Base-by-base conservation (phyloP, 2,113 vertebrate genomes). In the Perognathus longimembris region DNA sequence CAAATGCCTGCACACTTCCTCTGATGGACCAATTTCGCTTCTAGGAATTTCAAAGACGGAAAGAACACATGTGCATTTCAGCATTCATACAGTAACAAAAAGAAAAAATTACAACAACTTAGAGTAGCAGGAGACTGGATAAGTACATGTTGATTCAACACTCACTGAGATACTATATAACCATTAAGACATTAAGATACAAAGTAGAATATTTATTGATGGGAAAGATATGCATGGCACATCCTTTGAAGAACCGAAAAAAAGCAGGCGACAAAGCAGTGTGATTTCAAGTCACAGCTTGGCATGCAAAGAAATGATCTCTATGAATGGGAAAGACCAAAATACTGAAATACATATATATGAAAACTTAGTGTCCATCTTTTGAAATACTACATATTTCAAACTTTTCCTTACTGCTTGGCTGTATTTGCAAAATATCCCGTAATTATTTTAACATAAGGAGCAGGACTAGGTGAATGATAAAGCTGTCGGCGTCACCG, bases 1-100 rank as follows among this genome's bases (percentile, higher is more conserved):
- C 86, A 90, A 95, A 90, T 0, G 36, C 86, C 94, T 70, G 76
- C 69, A 64, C n/a, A 86, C 67, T 87, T 94, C 57, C 80, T 95
- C 84, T 96, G 89, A 91, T 74, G 85, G 64, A 92, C 63, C 73
- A 92, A 91, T 93, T 89, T 93, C 89, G 87, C 75, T 91, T 97
- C 95, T 85, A 95, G 89, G 93, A 92, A 96, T 92, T 93, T 81
- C 93, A 95, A 92, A 42, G 64, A 95, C 93, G 76, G 40, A 93
- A 89, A 90, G 70, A 90, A 83, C 67, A 89, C 50, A 92, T 54
- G 83, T 20, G 63, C 76, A 32, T 94, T 77, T 96, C 74, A 87
- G 57, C 69, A 59, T 50, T 59, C 91, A 95, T 87, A 91, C 30
- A 84, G 85, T 28, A 90, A 34, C 71, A 38, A 78, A 54, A 90